These are phyloP conservation scores for Smithornis capensis DNA, from an alignment of 2,113 vertebrate genomes.

Conservation along the genomic window DNA sequence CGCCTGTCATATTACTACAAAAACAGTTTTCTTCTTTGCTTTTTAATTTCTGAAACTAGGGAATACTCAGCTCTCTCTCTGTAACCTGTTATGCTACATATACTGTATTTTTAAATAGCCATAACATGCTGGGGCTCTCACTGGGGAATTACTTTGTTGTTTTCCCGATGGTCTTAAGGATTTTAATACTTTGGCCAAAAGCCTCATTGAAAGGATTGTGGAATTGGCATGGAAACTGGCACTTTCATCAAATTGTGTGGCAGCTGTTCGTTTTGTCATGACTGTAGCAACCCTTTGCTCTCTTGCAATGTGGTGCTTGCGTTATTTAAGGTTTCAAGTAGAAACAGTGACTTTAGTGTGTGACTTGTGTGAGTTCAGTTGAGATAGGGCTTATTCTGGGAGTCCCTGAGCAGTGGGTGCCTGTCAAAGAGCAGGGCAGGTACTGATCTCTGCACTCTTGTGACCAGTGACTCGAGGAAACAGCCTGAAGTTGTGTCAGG, in stretches of 20 bases:
- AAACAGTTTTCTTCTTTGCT: conserved; percentile 2
- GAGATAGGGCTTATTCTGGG: neutral
- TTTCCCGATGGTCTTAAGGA: neutral
- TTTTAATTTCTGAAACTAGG: neutral
- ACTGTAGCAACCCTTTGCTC: neutral
- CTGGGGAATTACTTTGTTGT: neutral
- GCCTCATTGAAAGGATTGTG: neutral
- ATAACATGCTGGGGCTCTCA: neutral
- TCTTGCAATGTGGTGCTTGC: neutral
- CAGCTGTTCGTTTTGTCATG: conserved; percentile 24
- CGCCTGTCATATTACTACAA: neutral
- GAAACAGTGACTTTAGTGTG: too few relatives aligned
- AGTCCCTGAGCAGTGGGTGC: neutral
- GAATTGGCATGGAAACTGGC: conserved; percentile 4
- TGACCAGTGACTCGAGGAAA: neutral
- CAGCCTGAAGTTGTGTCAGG: neutral
- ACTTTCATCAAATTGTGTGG: neutral
- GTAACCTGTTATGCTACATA: neutral
- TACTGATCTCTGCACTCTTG: neutral
- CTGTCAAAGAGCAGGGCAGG: neutral
- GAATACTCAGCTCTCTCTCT: neutral
- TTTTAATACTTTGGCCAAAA: conserved; percentile 8
- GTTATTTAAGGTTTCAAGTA: neutral
- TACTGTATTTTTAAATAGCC: neutral
- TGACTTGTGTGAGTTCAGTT: neutral